Base-by-base conservation (phyloP, 2,113 vertebrate genomes). In the Pampusana beccarii region DNA sequence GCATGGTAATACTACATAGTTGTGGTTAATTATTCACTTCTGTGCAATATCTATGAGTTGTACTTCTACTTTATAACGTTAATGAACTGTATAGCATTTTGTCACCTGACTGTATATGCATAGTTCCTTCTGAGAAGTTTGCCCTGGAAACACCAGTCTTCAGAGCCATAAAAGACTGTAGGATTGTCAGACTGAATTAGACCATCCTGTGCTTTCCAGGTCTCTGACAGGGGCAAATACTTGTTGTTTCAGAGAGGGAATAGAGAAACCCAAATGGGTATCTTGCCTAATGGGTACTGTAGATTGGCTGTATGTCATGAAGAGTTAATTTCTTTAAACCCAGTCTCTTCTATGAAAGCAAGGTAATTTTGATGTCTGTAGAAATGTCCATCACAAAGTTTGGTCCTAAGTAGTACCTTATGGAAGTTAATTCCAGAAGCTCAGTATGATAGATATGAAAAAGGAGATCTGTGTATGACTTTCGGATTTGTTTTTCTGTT, bases 21-120 rank as follows among this genome's bases (percentile, higher is more conserved):
- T 67, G 53, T 60, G 23, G 33, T 54, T 69, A n/a, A 64, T 81
- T 67, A n/a, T 25, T 91, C 4, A 38, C 13, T 71, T 80, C 23
- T 85, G 3, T 71, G 29, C 26, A 90, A 2, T 57, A 40, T 40
- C 56, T 79, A 0, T 64, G 29, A 57, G 56, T 44, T 60, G 24
- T 42, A 19, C 26, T 72, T 93, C 18, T 5, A 24, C 31, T 80
- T 82, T 42, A 14, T 19, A 75, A 46, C 8, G 33, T 10, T 42
- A n/a, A 28, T 0, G 0, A 38, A 16, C 50, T 53, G 13, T 42
- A 1, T 54, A 74, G 26, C 15, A 9, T 5, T 58, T 62, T 29
- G 40, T 86, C 19, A 50, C 50, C 16, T 84, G 54, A 13, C 26
- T 78, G 4, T 50, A 20, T 14, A 19, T 38, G 11, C 28, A 25